Base-by-base conservation (phyloP, 2,797 vertebrate genomes). In the Pseudochirops corinnae region DNA sequence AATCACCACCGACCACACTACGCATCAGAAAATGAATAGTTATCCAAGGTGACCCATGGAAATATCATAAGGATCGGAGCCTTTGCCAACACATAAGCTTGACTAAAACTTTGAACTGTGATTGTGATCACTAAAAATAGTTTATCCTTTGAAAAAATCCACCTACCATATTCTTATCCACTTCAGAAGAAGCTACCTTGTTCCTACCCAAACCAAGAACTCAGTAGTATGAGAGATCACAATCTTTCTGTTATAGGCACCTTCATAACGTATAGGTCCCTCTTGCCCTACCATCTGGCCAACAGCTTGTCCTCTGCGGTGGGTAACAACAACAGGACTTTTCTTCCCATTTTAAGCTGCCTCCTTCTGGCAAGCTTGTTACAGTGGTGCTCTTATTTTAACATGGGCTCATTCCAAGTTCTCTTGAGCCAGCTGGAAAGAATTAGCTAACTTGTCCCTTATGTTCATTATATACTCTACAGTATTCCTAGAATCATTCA, bases 361-460 rank as follows among this genome's bases (percentile, higher is more conserved):
- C 28, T 95, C 52, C 39, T 60, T 46, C 91, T 62, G 56, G 74
- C 50, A 33, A 55, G 74, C 67, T 53, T 21, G 3, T 24, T 18
- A 6, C 82, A 92, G 4, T 50, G 10, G 18, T 92, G 24, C n/a
- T 60, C 56, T 90, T 50, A 55, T 7, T 55, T 39, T 60, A 90
- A 90, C 29, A 52, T 56, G 82, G 31, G 28, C 56, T 90, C 53
- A 11, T 92, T 33, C 67, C 39, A 7, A 57, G 67, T 31, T 94
- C 31, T 74, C 21, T 4, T 60, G 55, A 90, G 18, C 82, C 92
- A 95, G 26, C 52, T 90, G 57, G 56, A 55, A 62, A 94, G 50
- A 55, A 55, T 53, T 53, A 82, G 7, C 60, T 92, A 46, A 90
- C 92, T 92, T 55, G 74, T 46, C 39, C 74, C 92, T 62, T 92